These are phyloP conservation scores for Brenthis hecate DNA, from an alignment of 2,888 invertebrate species.

Conservation along the genomic window DNA sequence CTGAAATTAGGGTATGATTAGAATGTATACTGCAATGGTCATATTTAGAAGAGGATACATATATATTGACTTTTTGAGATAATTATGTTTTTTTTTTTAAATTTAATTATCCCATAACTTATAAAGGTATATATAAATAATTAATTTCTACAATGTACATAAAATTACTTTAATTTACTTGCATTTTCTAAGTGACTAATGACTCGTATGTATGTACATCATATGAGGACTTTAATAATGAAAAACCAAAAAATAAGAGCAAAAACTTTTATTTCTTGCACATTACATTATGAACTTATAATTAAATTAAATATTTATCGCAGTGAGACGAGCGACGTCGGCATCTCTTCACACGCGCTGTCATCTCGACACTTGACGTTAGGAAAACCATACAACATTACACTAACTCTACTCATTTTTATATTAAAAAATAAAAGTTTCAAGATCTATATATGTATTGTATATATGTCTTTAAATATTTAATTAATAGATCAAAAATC, in stretches of 20 bases:
- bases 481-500: too few species aligned
- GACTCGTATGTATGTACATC: too few species aligned
- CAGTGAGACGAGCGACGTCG: constrained; percentile 5
- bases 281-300: not conserved
- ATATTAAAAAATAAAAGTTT: not conserved
- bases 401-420: not conserved
- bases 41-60: not conserved
- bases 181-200: too few species aligned
- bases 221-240: not conserved
- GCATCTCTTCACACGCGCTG: constrained; percentile 2
- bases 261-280: constrained; percentile 16
- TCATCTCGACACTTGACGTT: not conserved
- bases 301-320: not conserved
- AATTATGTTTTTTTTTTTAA: not conserved
- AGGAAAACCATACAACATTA: not conserved
- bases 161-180: too few species aligned
- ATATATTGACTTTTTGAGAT: not conserved
- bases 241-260: constrained; percentile 11
- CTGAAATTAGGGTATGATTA: too few species aligned
- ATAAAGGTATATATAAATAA: not conserved
- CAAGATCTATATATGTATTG: too few species aligned
- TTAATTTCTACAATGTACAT: too few species aligned
- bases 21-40: not conserved
- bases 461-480: too few species aligned
- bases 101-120: not conserved